Evolutionary conservation across 53 echinoderm and acorn worm genomes (phyloP).

Genomic region (Zoroaster sp.): DNA sequence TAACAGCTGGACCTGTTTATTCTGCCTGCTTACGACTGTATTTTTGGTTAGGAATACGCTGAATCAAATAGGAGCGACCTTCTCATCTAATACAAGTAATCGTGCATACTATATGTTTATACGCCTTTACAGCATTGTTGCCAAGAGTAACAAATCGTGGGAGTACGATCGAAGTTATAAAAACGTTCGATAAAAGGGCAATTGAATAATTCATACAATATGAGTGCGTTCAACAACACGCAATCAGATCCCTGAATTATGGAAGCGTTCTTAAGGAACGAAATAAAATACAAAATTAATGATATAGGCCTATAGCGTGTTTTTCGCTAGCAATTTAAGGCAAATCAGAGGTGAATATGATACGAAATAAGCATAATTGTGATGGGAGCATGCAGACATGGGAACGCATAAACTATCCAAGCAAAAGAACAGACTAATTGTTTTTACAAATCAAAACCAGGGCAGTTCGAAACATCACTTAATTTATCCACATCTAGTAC

Average conservation of each 20-base stretch:
- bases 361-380: no score
- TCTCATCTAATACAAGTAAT: background rate
- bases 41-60: background rate
- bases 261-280: background rate
- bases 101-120: background rate
- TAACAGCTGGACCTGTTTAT: no score
- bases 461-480: no score
- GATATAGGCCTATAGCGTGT: no score
- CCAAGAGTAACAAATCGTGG: background rate
- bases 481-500: no score
- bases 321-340: no score
- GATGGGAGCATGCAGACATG: no score
- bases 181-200: background rate
- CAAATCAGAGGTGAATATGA: no score
- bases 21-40: no score
- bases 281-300: background rate
- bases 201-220: background rate
- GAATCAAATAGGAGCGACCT: background rate
- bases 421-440: no score
- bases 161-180: slow-evolving; percentile 2
- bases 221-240: background rate
- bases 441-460: no score
- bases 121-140: background rate
- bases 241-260: background rate
- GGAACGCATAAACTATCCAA: no score